Conservation (phyloP, 2,113 vertebrate species). For the Phocoena phocoena region DNA sequence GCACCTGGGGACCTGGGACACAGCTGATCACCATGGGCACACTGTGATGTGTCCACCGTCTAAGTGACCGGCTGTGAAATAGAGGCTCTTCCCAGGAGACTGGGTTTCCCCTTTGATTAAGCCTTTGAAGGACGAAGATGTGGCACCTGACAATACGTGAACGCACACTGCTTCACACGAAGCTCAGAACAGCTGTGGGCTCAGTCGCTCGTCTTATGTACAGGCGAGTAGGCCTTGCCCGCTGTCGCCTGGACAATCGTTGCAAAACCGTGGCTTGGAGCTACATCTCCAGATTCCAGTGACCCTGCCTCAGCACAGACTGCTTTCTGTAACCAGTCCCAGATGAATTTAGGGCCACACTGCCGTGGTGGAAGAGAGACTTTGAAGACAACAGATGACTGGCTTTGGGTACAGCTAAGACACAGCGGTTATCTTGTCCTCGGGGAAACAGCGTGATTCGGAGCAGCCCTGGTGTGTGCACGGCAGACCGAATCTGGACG, state of each 20-base stretch:
- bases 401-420: not conserved
- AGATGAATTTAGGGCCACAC: rapidly evolving
- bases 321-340: too few species aligned
- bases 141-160: rapidly evolving
- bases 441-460: rapidly evolving
- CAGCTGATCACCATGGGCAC: not conserved
- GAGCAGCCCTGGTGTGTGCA: rapidly evolving
- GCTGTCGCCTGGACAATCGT: rapidly evolving
- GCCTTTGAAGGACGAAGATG: not conserved
- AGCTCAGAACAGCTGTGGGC: rapidly evolving
- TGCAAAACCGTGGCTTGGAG: rapidly evolving
- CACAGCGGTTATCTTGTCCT: not conserved
- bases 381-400: rapidly evolving
- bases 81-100: not conserved
- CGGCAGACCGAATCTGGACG: not conserved
- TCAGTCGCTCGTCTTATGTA: rapidly evolving
- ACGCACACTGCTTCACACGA: rapidly evolving
- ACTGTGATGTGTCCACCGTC: not conserved
- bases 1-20: rapidly evolving
- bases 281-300: not conserved
- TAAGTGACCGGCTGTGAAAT: not conserved
- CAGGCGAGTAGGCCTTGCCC: not conserved
- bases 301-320: rapidly evolving
- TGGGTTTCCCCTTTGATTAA: not conserved
- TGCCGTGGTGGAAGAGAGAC: too few species aligned